Evolutionary conservation across 1,140 invertebrate genomes (phyloP).

Genomic region (Drosophila teissieri): DNA sequence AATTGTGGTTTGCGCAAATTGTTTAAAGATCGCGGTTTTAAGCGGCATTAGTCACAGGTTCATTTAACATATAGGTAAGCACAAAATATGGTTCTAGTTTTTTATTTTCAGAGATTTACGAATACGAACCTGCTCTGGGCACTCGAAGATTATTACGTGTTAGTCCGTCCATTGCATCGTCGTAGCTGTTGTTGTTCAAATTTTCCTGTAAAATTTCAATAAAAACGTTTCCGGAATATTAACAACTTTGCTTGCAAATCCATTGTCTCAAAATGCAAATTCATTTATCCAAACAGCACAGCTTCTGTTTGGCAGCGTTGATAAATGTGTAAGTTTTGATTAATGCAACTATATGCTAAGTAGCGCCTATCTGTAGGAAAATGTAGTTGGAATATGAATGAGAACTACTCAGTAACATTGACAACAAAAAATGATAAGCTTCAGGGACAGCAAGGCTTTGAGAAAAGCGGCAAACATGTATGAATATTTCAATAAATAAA

Average conservation of each 20-base stretch:
- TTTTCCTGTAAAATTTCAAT: constrained; percentile 41
- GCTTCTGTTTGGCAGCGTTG: constrained; percentile 10
- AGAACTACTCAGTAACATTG: no score
- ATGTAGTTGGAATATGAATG: neutral
- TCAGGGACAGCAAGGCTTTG: neutral
- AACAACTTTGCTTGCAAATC: constrained; percentile 2
- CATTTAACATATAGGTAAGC: constrained; percentile 29
- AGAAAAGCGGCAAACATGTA: neutral
- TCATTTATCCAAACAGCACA: neutral
- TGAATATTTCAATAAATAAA: neutral
- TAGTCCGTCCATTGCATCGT: constrained; percentile 27
- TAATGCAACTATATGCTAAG: constrained; percentile 9
- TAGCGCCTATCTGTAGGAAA: neutral
- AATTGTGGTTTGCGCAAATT: constrained; percentile 32
- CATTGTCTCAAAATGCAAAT: constrained; percentile 19
- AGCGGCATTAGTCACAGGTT: constrained; percentile 41
- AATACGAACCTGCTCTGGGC: constrained; percentile 64
- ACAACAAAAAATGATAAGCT: constrained; percentile 1
- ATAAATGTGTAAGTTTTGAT: constrained; percentile 9
- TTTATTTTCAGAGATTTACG: constrained; percentile 14
- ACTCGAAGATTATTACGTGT: constrained; percentile 29
- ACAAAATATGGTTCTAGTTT: constrained; percentile 17
- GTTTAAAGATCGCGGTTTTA: constrained; percentile 20
- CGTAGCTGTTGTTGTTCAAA: constrained; percentile 31
- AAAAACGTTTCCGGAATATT: constrained; percentile 16